These are phyloP conservation scores for Stenodema calcarata DNA, from an alignment of 2,888 invertebrate genomes.

Conservation along the genomic window DNA sequence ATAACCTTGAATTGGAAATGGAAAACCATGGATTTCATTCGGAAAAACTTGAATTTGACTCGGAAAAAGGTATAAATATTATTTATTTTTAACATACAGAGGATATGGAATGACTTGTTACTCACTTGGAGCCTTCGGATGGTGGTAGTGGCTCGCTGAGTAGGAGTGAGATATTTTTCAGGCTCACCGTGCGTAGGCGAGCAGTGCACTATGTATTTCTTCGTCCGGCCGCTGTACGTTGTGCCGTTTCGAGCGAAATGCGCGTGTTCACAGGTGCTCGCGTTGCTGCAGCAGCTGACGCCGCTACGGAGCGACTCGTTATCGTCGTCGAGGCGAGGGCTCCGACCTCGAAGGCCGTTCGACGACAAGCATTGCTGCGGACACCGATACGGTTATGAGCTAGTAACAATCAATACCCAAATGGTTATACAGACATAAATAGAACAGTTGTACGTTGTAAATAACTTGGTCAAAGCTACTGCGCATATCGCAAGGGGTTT, in stretches of 20 bases:
- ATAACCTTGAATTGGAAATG: no score
- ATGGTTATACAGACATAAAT: no score
- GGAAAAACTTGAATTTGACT: no score
- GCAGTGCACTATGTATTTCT: constrained; percentile 85
- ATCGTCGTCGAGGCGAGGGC: constrained; percentile 68
- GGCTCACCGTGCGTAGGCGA: constrained; percentile 75
- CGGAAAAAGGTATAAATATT: no score
- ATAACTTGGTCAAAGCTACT: no score
- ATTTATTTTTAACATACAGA: no score
- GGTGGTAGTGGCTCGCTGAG: constrained; percentile 83
- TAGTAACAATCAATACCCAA: no score
- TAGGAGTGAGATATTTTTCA: constrained; percentile 86
- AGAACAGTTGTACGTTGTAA: no score
- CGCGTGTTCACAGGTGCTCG: constrained; percentile 82
- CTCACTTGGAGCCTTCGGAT: constrained; percentile 71
- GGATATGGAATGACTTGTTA: not conserved
- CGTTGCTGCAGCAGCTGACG: constrained; percentile 69
- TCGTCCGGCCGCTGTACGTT: constrained; percentile 73
- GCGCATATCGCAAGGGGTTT: no score
- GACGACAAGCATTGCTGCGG: constrained; percentile 52
- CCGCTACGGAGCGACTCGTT: constrained; percentile 76
- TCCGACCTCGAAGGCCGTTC: constrained; percentile 15
- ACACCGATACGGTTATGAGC: not conserved
- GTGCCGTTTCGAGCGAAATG: constrained; percentile 71
- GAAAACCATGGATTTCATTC: no score